These are phyloP conservation scores for Edolisoma coerulescens DNA, from an alignment of 2,113 vertebrate species.

Conservation along the genomic window DNA sequence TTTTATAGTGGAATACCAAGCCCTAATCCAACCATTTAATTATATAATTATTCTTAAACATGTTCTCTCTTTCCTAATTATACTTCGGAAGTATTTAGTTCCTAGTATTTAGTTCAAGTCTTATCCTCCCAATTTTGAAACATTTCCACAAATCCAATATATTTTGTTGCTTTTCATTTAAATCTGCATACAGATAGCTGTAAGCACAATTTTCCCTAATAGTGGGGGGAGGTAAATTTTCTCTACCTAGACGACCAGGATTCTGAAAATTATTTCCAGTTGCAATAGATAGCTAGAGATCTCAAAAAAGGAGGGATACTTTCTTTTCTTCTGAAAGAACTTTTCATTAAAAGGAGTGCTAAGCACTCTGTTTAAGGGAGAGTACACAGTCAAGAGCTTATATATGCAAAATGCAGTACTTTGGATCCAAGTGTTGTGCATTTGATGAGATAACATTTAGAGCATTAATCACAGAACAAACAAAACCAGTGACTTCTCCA, in stretches of 20 bases:
- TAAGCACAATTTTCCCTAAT: neutral
- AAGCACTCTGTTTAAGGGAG: neutral
- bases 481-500: neutral
- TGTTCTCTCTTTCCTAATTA: neutral
- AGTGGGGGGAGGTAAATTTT: neutral
- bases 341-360: neutral
- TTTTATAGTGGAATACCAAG: neutral
- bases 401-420: fast-evolving
- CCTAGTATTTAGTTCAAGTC: neutral
- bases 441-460: neutral
- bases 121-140: neutral
- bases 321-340: neutral
- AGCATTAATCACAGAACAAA: neutral
- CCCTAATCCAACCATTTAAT: neutral
- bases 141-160: neutral
- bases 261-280: neutral
- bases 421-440: neutral
- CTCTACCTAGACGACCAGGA: neutral
- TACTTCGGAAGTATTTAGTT: neutral
- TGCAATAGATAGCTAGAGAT: neutral
- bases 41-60: neutral
- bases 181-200: neutral
- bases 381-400: neutral
- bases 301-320: neutral
- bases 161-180: neutral